Percentiles rank a stretch among this genome's conserved stretches.
These are phyloP conservation scores for Himalopsyche phryganea DNA, from an alignment of 1,140 invertebrate genomes.

Conservation along the genomic window DNA sequence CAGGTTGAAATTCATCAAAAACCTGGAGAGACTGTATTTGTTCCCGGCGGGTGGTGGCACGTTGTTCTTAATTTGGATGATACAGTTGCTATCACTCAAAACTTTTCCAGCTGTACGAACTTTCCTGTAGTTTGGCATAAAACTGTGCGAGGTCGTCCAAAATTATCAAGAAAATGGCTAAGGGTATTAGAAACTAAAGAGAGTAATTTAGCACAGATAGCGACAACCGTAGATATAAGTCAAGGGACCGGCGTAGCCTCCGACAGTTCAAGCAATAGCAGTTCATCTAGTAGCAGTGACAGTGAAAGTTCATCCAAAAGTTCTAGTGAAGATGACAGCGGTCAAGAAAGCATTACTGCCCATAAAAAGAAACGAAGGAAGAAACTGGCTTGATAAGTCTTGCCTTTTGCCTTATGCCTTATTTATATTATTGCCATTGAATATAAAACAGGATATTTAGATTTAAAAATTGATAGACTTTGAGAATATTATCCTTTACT, in stretches of 20 bases:
- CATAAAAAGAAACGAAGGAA: constrained; percentile 80
- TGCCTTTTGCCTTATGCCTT: constrained; percentile 33
- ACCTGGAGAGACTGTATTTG: constrained; percentile 97
- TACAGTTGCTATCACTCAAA: constrained; percentile 97
- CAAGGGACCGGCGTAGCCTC: constrained; percentile 88
- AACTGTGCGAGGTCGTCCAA: constrained; percentile 91
- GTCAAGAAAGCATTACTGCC: constrained; percentile 84
- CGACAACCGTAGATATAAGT: constrained; percentile 82
- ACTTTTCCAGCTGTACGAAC: constrained; percentile 94
- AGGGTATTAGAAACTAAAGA: constrained; percentile 69
- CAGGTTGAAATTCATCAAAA: constrained; percentile 94
- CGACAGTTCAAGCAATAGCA: constrained; percentile 89
- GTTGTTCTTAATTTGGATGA: constrained; percentile 95
- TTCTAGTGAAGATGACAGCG: constrained; percentile 67
- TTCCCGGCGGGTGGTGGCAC: constrained; percentile 98
- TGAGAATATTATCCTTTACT: too few relatives aligned
- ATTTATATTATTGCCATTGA: constrained; percentile 12
- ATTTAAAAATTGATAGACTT: too few relatives aligned
- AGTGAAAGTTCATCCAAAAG: constrained; percentile 60
- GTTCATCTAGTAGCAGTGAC: constrained; percentile 74
- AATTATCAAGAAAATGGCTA: constrained; percentile 86
- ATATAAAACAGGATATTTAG: too few relatives aligned
- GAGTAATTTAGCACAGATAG: constrained; percentile 78
- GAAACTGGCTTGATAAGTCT: constrained; percentile 36
- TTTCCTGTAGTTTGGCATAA: constrained; percentile 98